Evolutionary conservation across 2,113 vertebrate genomes (phyloP).

Genomic region (Actenoides lindsayi): DNA sequence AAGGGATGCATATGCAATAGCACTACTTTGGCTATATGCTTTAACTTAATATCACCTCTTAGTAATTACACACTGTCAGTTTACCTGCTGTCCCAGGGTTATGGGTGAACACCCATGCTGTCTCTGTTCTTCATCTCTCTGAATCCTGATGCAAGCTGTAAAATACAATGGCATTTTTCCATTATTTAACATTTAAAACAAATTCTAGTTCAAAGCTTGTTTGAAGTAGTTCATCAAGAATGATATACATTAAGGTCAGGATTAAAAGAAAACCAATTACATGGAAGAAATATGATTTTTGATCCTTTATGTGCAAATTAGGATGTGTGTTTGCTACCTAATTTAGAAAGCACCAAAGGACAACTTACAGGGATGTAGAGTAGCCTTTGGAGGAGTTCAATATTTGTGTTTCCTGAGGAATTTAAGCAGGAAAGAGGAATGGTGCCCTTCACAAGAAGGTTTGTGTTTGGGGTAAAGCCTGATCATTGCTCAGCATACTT

Average conservation of each 20-base stretch:
- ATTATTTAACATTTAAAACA: constrained; percentile 58
- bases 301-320: constrained; percentile 65
- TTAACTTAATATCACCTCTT: constrained; percentile 74
- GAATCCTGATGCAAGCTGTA: constrained; percentile 67
- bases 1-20: constrained; percentile 65
- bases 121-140: constrained; percentile 65
- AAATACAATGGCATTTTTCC: constrained; percentile 73
- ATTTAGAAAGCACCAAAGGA: constrained; percentile 69
- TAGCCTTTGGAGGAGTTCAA: constrained; percentile 22
- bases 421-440: background rate
- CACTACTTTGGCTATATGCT: constrained; percentile 63
- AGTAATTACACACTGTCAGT: constrained; percentile 71
- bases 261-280: constrained; percentile 76
- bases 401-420: background rate
- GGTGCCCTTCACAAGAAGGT: background rate
- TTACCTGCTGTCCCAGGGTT: constrained; percentile 75
- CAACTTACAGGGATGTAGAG: constrained; percentile 28
- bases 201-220: constrained; percentile 69
- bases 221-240: constrained; percentile 64
- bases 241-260: constrained; percentile 67
- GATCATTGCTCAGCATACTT: background rate
- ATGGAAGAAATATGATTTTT: constrained; percentile 73
- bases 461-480: background rate
- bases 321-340: constrained; percentile 62
- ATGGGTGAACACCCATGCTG: constrained; percentile 70